Evolutionary conservation across 2,797 vertebrate genomes (phyloP), one percentile per base, ranked within the genome.

Genomic region (Phataginus tricuspis): DNA sequence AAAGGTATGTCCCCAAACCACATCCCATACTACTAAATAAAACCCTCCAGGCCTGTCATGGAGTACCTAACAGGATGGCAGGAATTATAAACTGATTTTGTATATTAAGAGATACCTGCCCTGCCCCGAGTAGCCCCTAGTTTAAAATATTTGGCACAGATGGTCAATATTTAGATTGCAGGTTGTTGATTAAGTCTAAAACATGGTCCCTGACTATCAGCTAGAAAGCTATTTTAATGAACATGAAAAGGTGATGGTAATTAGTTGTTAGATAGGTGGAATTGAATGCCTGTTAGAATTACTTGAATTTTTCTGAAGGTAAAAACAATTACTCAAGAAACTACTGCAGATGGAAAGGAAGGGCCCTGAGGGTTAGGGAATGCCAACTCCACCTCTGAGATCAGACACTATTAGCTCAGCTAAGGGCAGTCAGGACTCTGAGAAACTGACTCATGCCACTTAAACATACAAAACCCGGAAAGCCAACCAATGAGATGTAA

Each of bases 371-470:
- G 49, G n/a, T 18, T 57, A 66, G 55, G 34, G 15, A 31, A 9
- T 15, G 12, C 49, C 79, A 84, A 83, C 39, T 68, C 68, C 21
- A 72, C 18, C 80, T 80, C 63, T 90, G 79, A 87, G 87, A 80
- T 83, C 90, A 95, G 84, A 93, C n/a, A 31, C 12, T 53, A n/a
- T 84, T 80, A 90, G 57, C 84, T 96, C 94, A 96, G 93, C 53
- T 66, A 57, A 94, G 63, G 45, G 77, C 77, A 91, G 34, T 51
- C 63, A 94, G 63, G 79, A 59, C 61, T 75, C 90, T 86, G 37
- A 92, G 95, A 95, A 95, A 79, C 49, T 3, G 0, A 93, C 55
- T 95, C 66, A 82, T 82, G 84, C n/a, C 74, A 86, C 72, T 87
- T 90, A 94, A 91, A 90, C 31, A 94, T 31, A 83, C 39, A 95